phyloP scores from a whole-genome alignment of 2,113 vertebrate genomes.

The Halichoerus grypus region DNA sequence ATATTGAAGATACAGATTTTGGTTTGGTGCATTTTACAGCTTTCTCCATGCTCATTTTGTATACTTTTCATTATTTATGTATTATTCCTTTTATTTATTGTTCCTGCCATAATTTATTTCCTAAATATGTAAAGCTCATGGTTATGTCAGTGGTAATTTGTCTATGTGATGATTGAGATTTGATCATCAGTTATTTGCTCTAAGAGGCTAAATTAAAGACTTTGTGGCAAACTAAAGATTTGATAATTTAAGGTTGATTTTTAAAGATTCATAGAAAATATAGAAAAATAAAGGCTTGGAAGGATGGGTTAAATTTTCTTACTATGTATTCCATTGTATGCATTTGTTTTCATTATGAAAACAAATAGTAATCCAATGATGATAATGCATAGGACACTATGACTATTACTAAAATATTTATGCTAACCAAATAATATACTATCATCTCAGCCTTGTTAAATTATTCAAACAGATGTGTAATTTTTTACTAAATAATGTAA shows the following conservation, averaged over 20 bases:
- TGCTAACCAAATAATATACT: neutral
- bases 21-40: neutral
- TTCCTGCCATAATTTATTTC: neutral
- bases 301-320: neutral
- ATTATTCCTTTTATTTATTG: neutral
- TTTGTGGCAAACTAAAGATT: neutral
- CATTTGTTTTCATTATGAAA: neutral
- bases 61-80: neutral
- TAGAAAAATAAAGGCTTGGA: neutral
- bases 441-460: neutral
- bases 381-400: neutral
- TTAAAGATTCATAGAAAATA: neutral
- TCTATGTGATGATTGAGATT: neutral
- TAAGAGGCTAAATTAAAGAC: neutral
- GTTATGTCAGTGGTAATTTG: neutral
- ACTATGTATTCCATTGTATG: neutral
- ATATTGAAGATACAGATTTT: neutral
- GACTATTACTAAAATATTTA: neutral
- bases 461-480: neutral
- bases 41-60: neutral
- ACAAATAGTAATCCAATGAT: neutral
- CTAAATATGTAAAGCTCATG: neutral
- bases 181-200: neutral
- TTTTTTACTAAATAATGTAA: neutral
- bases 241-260: constrained; percentile 40